Evolutionary conservation across 2,888 invertebrate species (phyloP).

Genomic region (Ramazzottius varieornatus): DNA sequence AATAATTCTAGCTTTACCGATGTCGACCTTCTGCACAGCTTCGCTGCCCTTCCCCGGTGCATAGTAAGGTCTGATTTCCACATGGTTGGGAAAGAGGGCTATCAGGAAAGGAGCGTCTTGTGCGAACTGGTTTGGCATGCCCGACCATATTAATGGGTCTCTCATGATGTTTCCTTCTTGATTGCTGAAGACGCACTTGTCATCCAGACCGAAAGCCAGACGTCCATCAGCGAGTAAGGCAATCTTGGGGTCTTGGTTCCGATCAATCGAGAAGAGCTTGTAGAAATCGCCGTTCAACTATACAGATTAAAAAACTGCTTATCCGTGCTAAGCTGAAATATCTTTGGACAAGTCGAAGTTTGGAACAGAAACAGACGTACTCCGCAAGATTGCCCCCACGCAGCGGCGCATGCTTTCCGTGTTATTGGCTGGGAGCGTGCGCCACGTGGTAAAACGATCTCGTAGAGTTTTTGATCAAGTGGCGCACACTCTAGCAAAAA

Average conservation of each 20-base stretch:
- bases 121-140: background rate
- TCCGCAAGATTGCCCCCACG: too few species aligned
- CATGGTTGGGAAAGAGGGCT: slow-evolving; percentile 49
- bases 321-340: too few species aligned
- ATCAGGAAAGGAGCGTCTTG: slow-evolving; percentile 81
- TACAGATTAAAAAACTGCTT: too few species aligned
- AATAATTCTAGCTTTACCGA: background rate
- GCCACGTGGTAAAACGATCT: too few species aligned
- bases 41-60: slow-evolving; percentile 24
- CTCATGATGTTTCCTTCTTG: slow-evolving; percentile 14
- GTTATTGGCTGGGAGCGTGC: too few species aligned
- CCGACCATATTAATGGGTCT: background rate
- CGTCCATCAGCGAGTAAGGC: slow-evolving; percentile 17
- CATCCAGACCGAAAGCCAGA: slow-evolving; percentile 19
- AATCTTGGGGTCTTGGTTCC: slow-evolving; percentile 11
- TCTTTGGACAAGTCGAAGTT: too few species aligned
- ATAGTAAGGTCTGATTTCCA: slow-evolving; percentile 62
- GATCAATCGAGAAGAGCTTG: slow-evolving; percentile 18
- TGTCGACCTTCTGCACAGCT: background rate
- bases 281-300: slow-evolving; percentile 14
- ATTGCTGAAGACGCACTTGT: slow-evolving; percentile 21
- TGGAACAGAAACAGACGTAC: too few species aligned
- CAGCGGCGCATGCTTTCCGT: too few species aligned
- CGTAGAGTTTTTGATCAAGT: background rate
- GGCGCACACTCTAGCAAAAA: background rate